Evolutionary conservation across 2,113 vertebrate species (phyloP), one percentile per base, ranked within the genome.

Genomic region (Jaculus jaculus): DNA sequence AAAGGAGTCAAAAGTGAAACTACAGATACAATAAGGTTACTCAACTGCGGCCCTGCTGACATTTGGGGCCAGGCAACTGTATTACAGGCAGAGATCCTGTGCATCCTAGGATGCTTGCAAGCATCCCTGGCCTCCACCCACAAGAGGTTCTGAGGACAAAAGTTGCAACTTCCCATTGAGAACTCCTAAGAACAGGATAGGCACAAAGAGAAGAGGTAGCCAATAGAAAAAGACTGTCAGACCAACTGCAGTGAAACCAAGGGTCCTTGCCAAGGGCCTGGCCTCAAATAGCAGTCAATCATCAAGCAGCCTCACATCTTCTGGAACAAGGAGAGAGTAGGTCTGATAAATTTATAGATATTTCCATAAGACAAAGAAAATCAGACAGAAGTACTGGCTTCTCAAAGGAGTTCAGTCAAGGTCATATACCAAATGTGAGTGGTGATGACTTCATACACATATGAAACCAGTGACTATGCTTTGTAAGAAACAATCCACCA

Each of bases 301-400:
- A 58, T 66, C 26, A 61, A 85, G 81, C 82, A 92, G 26, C 75
- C 13, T 7, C 54, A 81, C 71, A 58, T 82, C 60, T 66, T 90
- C 78, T 85, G 89, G 87, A 69, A 88, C 32, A 47, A 28, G 42
- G 30, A 58, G 61, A 90, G 18, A 18, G 32, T 28, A 63, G 63
- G 23, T 88, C 18, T 92, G n/a, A 71, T 84, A 58, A 74, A 84
- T 87, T 34, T 80, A 54, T 17, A 84, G n/a, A 69, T 73, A 37
- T 77, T 81, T 74, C 47, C 81, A 89, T 54, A 83, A 95, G 42
- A 42, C 84, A 71, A 82, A 89, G 89, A 95, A 95, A 92, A 92
- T 37, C 85, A 92, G 63, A 37, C 73, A 95, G 39, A 87, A 84
- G 42, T 78, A 79, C 69, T 93, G 82, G 61, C 21, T 69, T 89